Conservation (phyloP, 2,888 invertebrate species). For the Melangyna quadrimaculata region DNA sequence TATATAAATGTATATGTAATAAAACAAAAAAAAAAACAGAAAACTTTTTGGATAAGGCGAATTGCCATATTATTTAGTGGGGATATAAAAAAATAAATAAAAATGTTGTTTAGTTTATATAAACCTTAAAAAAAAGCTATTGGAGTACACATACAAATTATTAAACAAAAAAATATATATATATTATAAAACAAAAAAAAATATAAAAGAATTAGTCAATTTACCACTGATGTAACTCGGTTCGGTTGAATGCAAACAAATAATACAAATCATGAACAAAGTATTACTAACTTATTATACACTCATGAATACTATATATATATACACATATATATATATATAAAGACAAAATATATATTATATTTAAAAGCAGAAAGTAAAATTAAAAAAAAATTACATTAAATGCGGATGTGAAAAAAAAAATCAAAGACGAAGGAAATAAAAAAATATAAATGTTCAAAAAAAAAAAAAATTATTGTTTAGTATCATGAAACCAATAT, state of each 20-base stretch:
- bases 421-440: constrained; percentile 48
- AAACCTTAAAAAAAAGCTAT: constrained; percentile 63
- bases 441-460: constrained; percentile 74
- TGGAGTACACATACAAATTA: constrained; percentile 70
- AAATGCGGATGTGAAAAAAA: constrained; percentile 63
- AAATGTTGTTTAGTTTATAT: constrained; percentile 70
- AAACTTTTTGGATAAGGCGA: constrained; percentile 54
- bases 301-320: constrained; percentile 75
- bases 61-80: constrained; percentile 64
- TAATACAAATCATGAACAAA: constrained; percentile 76
- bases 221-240: constrained; percentile 71
- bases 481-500: constrained; percentile 66
- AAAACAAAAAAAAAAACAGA: constrained; percentile 73
- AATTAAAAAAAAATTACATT: constrained; percentile 22
- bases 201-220: constrained; percentile 67
- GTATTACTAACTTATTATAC: constrained; percentile 72
- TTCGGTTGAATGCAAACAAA: constrained; percentile 72
- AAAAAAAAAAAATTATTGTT: constrained; percentile 73
- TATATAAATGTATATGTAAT: constrained; percentile 76
- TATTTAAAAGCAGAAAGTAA: constrained; percentile 55
- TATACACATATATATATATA: constrained; percentile 70
- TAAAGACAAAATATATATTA: constrained; percentile 58
- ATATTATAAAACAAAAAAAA: constrained; percentile 53
- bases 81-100: constrained; percentile 50
- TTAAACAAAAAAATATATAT: constrained; percentile 45